These are phyloP conservation scores for Chascanopsetta lugubris DNA, from an alignment of 2,113 vertebrate species.

Conservation along the genomic window DNA sequence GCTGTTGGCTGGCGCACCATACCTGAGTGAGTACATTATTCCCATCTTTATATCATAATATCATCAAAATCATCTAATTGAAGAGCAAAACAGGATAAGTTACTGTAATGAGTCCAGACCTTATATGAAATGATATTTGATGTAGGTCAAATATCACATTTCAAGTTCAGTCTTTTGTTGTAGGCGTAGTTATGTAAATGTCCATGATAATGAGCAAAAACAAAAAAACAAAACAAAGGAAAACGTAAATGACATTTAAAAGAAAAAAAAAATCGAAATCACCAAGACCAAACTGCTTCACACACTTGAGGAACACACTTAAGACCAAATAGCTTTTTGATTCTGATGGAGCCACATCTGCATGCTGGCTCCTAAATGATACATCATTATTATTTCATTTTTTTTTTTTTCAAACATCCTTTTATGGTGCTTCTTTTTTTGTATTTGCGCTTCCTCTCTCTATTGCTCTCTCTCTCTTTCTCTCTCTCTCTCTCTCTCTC, in stretches of 20 bases:
- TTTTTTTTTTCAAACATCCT: conserved; percentile 32
- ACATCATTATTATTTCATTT: conserved; percentile 72
- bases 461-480: conserved; percentile 45
- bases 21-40: conserved; percentile 99
- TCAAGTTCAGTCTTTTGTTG: conserved; percentile 93
- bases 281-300: conserved; percentile 92
- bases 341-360: conserved; percentile 91
- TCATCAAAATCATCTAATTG: conserved; percentile 90
- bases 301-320: conserved; percentile 96
- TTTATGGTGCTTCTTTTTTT: conserved; percentile 44
- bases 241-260: conserved; percentile 77
- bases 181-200: conserved; percentile 88
- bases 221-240: no score
- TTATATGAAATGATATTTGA: conserved; percentile 77
- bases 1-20: conserved; percentile 99
- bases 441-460: conserved; percentile 43
- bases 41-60: conserved; percentile 92
- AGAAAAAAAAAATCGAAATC: conserved; percentile 71
- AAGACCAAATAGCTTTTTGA: conserved; percentile 99
- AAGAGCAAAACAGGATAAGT: conserved; percentile 82
- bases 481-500: conserved; percentile 23
- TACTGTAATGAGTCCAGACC: conserved; percentile 90
- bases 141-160: conserved; percentile 70
- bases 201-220: conserved; percentile 79
- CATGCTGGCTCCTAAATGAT: conserved; percentile 95